A percentile compares a stretch with the other conserved stretches of the same genome.
Conservation (phyloP, 2,888 invertebrate genomes). For the Tinea trinotella region DNA sequence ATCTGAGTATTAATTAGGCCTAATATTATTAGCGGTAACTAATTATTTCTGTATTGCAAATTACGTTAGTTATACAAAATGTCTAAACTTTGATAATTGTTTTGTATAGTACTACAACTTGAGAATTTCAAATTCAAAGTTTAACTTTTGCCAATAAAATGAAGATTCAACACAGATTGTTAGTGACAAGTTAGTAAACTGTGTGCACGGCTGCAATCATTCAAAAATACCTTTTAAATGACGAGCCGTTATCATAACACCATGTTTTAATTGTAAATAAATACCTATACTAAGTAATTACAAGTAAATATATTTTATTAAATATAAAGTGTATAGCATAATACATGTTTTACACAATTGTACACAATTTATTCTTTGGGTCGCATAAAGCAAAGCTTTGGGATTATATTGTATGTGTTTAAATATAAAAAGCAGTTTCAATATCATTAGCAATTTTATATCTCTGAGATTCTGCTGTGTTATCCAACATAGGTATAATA, state of each 20-base stretch:
- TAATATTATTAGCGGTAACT: slow-evolving; percentile 11
- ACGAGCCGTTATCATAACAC: slow-evolving; percentile 39
- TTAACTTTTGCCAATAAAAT: slow-evolving; percentile 52
- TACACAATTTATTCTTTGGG: slow-evolving; percentile 70
- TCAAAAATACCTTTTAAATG: slow-evolving; percentile 65
- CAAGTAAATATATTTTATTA: slow-evolving; percentile 49
- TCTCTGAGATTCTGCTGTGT: slow-evolving; percentile 6
- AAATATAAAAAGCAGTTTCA: slow-evolving; percentile 1
- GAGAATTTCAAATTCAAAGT: slow-evolving; percentile 54
- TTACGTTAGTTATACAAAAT: slow-evolving; percentile 39
- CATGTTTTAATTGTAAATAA: slow-evolving; percentile 49
- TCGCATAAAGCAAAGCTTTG: slow-evolving; percentile 60
- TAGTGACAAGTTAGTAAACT: slow-evolving; percentile 48
- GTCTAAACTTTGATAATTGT: slow-evolving; percentile 52
- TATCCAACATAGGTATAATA: not conserved
- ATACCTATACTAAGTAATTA: slow-evolving; percentile 66
- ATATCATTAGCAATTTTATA: not conserved
- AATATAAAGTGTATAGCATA: slow-evolving; percentile 24
- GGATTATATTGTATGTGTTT: slow-evolving; percentile 37
- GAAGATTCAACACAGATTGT: slow-evolving; percentile 32
- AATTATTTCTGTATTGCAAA: slow-evolving; percentile 1
- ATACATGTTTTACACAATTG: slow-evolving; percentile 69
- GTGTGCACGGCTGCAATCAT: slow-evolving; percentile 48
- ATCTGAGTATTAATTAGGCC: slow-evolving; percentile 13
- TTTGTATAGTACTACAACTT: slow-evolving; percentile 26